Base-by-base conservation (phyloP, 2,888 invertebrate species). In the Isoperla grammatica region DNA sequence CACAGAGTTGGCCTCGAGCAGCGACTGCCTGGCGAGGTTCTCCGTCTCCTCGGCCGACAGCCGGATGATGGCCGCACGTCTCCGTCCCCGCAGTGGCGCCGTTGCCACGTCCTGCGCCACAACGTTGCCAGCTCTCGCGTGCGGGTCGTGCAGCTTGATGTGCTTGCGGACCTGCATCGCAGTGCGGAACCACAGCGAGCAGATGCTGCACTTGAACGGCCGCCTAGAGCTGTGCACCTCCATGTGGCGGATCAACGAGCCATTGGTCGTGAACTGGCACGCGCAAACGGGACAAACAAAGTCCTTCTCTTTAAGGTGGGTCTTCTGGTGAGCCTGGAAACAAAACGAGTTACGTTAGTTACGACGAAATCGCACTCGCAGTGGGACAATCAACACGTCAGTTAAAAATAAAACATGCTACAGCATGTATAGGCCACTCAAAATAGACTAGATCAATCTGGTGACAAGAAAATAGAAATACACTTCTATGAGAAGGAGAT, bases 171-270 rank as follows among this genome's bases (percentile, higher is more conserved):
- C 59, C 57, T 71, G 68, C 2, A 60, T 59, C 48, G 69, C 69
- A 17, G 67, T 71, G 1, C 67, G 62, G 56, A 73, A 69, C 17
- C 66, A 63, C 50, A 70, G 68, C 23, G 69, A 63, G 19, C 73
- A 74, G 6, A 68, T 67, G 1, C 67, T 61, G 60, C 72, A 73
- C 56, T 58, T 17, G 61, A 66, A 55, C 40, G 56, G 58, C 43
- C 65, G 64, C 43, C 23, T 17, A 35, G 13, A 35, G 45, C 72
- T 71, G 65, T 79, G 80, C 35, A 76, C 76, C 40, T 76, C 76
- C 72, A 77, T 72, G 67, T 81, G 81, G 2, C 79, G 73, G 63
- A 75, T 79, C 15, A 81, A 71, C 61, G 75, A 75, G 23, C 75
- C 76, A 62, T 73, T 75, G 1, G 77, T 76, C 1, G 76, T 75